phyloP scores from a whole-genome alignment of 1,140 invertebrate species.

The Helicoverpa zea region DNA sequence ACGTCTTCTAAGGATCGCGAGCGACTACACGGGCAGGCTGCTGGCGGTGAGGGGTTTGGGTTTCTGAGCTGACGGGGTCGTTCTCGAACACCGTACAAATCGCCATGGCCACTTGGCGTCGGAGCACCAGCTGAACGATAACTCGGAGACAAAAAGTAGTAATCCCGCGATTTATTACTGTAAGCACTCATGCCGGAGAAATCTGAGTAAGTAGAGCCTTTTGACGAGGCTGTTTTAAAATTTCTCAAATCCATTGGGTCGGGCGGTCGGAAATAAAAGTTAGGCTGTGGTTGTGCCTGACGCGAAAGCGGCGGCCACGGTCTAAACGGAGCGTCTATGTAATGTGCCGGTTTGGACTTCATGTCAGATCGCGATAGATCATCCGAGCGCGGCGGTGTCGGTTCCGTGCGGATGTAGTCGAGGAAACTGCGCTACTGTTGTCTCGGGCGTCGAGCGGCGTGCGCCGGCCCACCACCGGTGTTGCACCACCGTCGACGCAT shows the following conservation, averaged over 20 bases:
- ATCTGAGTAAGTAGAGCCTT: constrained; percentile 87
- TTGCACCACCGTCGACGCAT: constrained; percentile 61
- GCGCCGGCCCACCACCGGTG: constrained; percentile 72
- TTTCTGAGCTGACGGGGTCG: constrained; percentile 81
- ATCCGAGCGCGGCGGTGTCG: constrained; percentile 76
- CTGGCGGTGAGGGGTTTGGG: constrained; percentile 73
- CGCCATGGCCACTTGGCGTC: constrained; percentile 85
- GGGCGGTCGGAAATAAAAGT: constrained; percentile 89
- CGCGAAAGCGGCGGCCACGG: constrained; percentile 89
- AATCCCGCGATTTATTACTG: constrained; percentile 89
- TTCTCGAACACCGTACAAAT: constrained; percentile 77
- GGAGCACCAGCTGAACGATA: constrained; percentile 87
- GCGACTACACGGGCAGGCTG: constrained; percentile 88
- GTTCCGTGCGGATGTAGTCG: constrained; percentile 80
- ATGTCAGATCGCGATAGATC: constrained; percentile 78
- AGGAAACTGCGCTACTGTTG: constrained; percentile 80
- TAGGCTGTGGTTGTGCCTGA: constrained; percentile 84
- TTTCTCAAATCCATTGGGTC: constrained; percentile 84
- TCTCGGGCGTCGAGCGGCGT: constrained; percentile 67
- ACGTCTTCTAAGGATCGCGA: constrained; percentile 91
- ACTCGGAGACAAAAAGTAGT: constrained; percentile 90
- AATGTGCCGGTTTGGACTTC: constrained; percentile 85
- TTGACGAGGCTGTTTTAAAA: constrained; percentile 80
- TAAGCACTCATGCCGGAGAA: constrained; percentile 75
- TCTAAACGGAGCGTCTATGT: constrained; percentile 83